Evolutionary conservation across 2,888 invertebrate species (phyloP).

Genomic region (Agrochola lota): DNA sequence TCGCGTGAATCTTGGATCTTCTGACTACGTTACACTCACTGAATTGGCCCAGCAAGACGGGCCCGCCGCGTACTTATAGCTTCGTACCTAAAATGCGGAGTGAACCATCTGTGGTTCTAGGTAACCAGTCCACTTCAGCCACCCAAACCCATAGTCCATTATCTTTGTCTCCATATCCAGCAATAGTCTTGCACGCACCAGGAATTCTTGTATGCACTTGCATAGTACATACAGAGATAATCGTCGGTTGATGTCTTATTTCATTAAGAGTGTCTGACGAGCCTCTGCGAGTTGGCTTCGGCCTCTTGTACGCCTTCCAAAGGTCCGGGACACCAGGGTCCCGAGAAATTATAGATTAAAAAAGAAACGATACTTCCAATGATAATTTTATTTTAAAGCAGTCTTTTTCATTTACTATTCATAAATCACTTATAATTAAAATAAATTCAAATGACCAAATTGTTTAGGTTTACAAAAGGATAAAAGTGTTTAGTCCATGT

Average conservation of each 20-base stretch:
- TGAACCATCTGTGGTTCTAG: neutral
- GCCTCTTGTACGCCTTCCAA: neutral
- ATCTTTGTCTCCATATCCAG: neutral
- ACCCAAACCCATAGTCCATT: neutral
- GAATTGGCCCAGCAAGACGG: too few relatives aligned
- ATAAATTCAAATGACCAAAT: neutral
- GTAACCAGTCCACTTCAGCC: neutral
- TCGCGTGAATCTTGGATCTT: too few relatives aligned
- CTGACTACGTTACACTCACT: too few relatives aligned
- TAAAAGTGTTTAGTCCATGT: neutral
- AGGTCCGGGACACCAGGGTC: neutral
- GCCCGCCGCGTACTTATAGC: too few relatives aligned
- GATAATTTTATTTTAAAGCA: conserved; percentile 31
- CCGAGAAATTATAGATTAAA: neutral
- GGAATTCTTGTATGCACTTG: neutral
- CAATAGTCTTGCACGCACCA: neutral
- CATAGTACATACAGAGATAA: neutral
- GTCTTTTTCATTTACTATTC: neutral
- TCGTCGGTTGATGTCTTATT: neutral
- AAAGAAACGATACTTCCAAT: neutral
- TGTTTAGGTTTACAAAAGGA: neutral
- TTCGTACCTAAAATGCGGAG: too few relatives aligned
- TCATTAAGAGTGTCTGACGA: neutral
- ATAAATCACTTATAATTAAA: conserved; percentile 19
- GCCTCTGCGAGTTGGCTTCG: neutral